These are phyloP conservation scores for Aegotheles bennettii DNA, from an alignment of 2,113 vertebrate species.

Conservation along the genomic window DNA sequence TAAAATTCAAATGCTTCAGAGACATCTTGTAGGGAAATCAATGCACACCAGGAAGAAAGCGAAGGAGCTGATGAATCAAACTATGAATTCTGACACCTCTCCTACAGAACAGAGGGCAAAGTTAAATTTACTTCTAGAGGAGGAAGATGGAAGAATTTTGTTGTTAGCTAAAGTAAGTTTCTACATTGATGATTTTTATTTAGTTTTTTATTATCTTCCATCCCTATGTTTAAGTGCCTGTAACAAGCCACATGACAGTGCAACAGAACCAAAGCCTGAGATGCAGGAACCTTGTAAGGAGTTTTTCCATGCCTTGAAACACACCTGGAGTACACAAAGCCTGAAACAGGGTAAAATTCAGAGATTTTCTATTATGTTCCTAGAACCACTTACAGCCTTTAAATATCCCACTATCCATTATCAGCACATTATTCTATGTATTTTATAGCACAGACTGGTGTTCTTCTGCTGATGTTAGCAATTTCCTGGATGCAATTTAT, in stretches of 20 bases:
- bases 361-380: not conserved
- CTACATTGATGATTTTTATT: not conserved
- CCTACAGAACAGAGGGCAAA: slow-evolving; percentile 25
- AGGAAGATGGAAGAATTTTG: not conserved
- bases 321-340: not conserved
- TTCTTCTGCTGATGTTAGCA: not conserved
- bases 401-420: not conserved
- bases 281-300: not conserved
- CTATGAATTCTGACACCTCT: slow-evolving; percentile 3
- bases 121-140: slow-evolving; percentile 20
- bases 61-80: slow-evolving; percentile 34
- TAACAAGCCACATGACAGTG: not conserved
- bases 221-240: not conserved
- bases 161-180: not conserved
- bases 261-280: not conserved
- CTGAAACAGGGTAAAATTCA: not conserved
- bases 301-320: not conserved
- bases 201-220: not conserved
- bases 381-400: not conserved
- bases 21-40: slow-evolving; percentile 8
- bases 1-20: slow-evolving; percentile 41
- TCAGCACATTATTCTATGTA: not conserved
- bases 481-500: not conserved
- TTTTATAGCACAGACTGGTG: not conserved
- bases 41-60: not conserved